Evolutionary conservation across 2,888 invertebrate species (phyloP).

Genomic region (Drosophila meridionalis): DNA sequence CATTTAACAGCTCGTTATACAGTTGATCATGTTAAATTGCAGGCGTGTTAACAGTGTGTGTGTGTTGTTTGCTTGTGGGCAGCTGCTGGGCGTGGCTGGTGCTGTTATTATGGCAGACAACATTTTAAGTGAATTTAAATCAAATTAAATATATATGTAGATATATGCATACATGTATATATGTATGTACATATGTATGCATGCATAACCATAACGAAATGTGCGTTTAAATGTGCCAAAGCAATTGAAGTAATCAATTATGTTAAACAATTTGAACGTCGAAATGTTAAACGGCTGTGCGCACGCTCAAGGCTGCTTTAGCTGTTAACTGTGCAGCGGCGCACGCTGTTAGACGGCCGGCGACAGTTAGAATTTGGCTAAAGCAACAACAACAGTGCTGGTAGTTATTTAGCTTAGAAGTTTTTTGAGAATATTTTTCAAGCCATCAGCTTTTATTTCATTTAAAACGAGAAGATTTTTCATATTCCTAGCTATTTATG

Average conservation of each 20-base stretch:
- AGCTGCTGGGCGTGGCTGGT: constrained; percentile 6
- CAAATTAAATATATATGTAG: neutral
- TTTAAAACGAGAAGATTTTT: neutral
- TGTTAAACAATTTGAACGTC: constrained; percentile 35
- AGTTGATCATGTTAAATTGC: constrained; percentile 41
- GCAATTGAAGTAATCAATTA: constrained; percentile 45
- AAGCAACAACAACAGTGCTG: constrained; percentile 10
- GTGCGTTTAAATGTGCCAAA: constrained; percentile 40
- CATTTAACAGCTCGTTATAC: constrained; percentile 57
- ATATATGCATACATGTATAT: neutral
- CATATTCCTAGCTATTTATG: neutral
- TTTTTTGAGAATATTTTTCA: neutral
- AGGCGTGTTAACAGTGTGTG: constrained; percentile 20
- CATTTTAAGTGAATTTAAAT: constrained; percentile 9
- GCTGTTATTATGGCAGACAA: constrained; percentile 20
- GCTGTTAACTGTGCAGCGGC: constrained; percentile 28
- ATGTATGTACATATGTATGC: neutral
- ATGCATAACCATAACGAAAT: constrained; percentile 25
- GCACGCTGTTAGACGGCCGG: constrained; percentile 36
- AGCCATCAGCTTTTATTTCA: too few species aligned
- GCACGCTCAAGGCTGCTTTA: constrained; percentile 31
- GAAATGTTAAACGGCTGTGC: constrained; percentile 30
- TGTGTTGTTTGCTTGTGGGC: neutral
- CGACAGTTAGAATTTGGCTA: constrained; percentile 69
- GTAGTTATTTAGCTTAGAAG: neutral